Evolutionary conservation across 2,113 vertebrate genomes (phyloP).

Genomic region (Poicephalus gulielmi): DNA sequence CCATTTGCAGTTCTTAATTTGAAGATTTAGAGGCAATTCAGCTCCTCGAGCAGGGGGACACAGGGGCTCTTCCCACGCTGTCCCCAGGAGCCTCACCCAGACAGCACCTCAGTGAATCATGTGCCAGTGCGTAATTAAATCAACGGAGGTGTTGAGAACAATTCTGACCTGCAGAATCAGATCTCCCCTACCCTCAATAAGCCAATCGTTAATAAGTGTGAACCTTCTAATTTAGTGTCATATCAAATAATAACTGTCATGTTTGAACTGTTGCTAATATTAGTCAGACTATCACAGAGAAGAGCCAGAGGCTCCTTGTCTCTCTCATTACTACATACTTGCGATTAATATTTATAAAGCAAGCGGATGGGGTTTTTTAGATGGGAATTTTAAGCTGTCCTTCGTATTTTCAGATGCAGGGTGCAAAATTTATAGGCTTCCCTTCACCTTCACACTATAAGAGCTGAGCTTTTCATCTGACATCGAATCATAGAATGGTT

Average conservation of each 20-base stretch:
- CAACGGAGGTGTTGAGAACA: not conserved
- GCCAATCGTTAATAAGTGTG: not conserved
- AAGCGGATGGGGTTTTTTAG: not conserved
- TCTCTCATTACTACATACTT: constrained; percentile 43
- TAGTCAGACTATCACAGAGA: constrained; percentile 74
- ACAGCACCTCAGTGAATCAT: fast-evolving
- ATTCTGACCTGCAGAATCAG: not conserved
- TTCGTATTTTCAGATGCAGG: constrained; percentile 10
- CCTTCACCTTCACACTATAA: constrained; percentile 31
- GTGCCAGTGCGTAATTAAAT: not conserved
- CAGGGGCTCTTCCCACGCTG: fast-evolving
- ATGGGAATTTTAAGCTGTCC: constrained; percentile 41
- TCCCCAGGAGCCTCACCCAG: not conserved
- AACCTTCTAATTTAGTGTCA: constrained; percentile 56
- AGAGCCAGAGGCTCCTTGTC: constrained; percentile 59
- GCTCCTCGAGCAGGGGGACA: fast-evolving
- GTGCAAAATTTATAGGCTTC: constrained; percentile 57
- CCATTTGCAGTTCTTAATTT: not conserved
- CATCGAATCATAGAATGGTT: not conserved
- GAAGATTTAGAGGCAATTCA: not conserved
- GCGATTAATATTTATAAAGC: constrained; percentile 78
- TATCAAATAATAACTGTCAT: constrained; percentile 53
- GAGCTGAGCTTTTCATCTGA: constrained; percentile 5
- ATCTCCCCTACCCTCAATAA: not conserved
- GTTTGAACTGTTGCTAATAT: constrained; percentile 69